A percentile compares a stretch with the other conserved stretches of the same genome.
Evolutionary conservation across 2,888 invertebrate species (phyloP).

Genomic region (Resseliella maxima): DNA sequence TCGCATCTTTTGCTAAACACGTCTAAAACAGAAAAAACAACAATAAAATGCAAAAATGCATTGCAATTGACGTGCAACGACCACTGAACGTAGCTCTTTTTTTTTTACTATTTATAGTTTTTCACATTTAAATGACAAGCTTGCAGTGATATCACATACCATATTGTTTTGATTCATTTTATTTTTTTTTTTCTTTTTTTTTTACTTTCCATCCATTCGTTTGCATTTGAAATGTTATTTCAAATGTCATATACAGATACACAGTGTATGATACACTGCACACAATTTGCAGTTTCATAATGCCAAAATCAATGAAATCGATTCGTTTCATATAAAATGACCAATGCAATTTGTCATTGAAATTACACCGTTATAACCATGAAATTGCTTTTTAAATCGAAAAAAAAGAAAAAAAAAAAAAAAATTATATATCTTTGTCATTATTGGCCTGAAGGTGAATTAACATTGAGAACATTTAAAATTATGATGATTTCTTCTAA

Average conservation of each 20-base stretch:
- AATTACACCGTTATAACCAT: background rate
- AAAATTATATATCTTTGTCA: background rate
- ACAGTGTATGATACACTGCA: no score
- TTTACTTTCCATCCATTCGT: no score
- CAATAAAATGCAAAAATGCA: slow-evolving; percentile 28
- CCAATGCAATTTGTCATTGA: background rate
- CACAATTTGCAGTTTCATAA: no score
- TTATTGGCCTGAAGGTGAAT: slow-evolving; percentile 1
- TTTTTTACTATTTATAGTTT: slow-evolving; percentile 4
- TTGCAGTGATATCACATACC: background rate
- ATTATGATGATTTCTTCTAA: background rate
- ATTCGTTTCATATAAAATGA: background rate
- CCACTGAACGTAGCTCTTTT: background rate
- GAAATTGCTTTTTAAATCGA: background rate
- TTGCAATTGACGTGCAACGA: background rate
- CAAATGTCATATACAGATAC: no score
- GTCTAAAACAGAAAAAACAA: background rate
- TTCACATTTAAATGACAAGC: background rate
- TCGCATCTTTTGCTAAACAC: background rate
- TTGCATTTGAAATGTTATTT: no score
- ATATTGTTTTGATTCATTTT: background rate
- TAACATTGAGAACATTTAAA: background rate
- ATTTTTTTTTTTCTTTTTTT: no score
- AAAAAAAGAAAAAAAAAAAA: no score
- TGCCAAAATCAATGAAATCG: background rate